Base-by-base conservation (phyloP, 2,888 invertebrate species). In the Pharmacophagus antenor region DNA sequence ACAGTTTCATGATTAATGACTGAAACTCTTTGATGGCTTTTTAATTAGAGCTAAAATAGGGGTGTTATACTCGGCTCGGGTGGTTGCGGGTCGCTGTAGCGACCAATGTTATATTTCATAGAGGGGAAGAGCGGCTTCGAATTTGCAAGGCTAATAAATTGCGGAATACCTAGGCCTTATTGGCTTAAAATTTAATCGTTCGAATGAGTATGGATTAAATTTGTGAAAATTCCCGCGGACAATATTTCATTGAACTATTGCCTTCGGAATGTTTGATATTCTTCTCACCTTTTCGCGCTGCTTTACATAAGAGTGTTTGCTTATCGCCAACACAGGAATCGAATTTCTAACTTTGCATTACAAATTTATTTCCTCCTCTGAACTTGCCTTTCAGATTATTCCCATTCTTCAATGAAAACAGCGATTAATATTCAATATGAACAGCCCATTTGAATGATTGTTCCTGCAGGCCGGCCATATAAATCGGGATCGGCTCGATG, bases 1-100 rank as follows among this genome's bases (percentile, higher is more conserved):
- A 89, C 90, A 89, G 89, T 89, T 88, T 86, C 89, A 88, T 90
- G 91, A 91, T 91, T 90, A 90, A 91, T 91, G 90, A 85, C 86
- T 88, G 83, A 88, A 90, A 91, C 87, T 90, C 90, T 90, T 91
- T 90, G 89, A 91, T 90, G 88, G 90, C 87, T 90, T 91, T 91
- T 91, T 91, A 91, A 90, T 91, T 91, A 91, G 89, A 89, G 89
- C 87, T 87, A 85, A 89, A 89, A 87, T 82, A 83, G 87, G 89
- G 90, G 85, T 88, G 88, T 88, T 85, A 84, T 84, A 77, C 85
- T 73, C 74, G 77, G 76, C 74, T 77, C 76, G 76, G 68, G 70
- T 70, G 73, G 72, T 69, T 73, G 72, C 69, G 76, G 80, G 74
- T 84, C 82, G 80, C 77, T 84, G 82, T 78, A 79, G 84, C 82